These are phyloP conservation scores for Catostomus latipinnis DNA, from an alignment of 2,797 vertebrate genomes.

Conservation along the genomic window DNA sequence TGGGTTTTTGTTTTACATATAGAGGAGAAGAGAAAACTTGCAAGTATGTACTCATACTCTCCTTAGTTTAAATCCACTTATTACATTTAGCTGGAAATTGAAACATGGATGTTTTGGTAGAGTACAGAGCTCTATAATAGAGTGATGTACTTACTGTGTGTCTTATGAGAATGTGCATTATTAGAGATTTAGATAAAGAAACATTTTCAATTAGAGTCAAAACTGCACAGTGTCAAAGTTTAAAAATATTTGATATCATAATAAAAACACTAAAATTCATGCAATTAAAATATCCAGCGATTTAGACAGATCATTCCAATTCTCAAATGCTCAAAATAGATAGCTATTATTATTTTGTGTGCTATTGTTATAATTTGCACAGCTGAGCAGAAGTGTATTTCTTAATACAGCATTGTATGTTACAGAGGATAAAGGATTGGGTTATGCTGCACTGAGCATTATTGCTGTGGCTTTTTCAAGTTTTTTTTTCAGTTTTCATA, in stretches of 20 bases:
- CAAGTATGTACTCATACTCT: background rate
- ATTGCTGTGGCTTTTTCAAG: background rate
- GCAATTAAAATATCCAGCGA: constrained; percentile 15
- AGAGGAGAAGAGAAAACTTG: constrained; percentile 13
- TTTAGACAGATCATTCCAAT: constrained; percentile 6
- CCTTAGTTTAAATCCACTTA: constrained; percentile 17
- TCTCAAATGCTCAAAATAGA: constrained; percentile 10
- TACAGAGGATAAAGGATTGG: background rate
- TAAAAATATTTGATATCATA: constrained; percentile 15
- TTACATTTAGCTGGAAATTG: constrained; percentile 32
- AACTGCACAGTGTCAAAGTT: constrained; percentile 9
- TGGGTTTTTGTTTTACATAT: constrained; percentile 67
- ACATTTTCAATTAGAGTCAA: constrained; percentile 11
- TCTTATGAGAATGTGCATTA: constrained; percentile 16
- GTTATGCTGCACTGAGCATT: background rate
- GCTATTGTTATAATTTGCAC: constrained; percentile 17
- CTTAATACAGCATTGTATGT: constrained; percentile 12
- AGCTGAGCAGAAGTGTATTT: constrained; percentile 8
- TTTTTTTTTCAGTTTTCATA: constrained; percentile 5
- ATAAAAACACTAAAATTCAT: background rate
- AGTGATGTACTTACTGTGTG: constrained; percentile 16
- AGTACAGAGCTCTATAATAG: constrained; percentile 30
- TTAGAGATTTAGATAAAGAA: constrained; percentile 12
- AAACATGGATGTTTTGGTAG: constrained; percentile 3
- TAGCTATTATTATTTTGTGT: constrained; percentile 24